Conservation (phyloP, 2,113 vertebrate species). For the Cynocephalus volans region DNA sequence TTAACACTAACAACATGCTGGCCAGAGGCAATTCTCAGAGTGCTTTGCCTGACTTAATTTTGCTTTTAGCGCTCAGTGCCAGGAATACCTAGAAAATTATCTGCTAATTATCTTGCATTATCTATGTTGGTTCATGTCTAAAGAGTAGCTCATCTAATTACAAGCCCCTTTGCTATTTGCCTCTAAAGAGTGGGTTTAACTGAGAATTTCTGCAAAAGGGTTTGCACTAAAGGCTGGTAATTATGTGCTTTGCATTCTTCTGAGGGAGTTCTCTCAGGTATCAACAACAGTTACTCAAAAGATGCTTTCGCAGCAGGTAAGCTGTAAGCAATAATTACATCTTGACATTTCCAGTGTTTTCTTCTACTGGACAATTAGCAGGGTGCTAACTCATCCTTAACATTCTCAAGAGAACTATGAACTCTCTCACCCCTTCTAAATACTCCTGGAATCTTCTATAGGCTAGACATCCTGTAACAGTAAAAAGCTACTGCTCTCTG, state of each 20-base stretch:
- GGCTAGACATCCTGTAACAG: rapidly evolving
- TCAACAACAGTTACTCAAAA: slow-evolving; percentile 78
- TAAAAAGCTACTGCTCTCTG: neutral
- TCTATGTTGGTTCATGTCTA: slow-evolving; percentile 94
- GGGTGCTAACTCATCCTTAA: neutral
- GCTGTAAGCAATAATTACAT: slow-evolving; percentile 71
- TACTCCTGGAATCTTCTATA: neutral
- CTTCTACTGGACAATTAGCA: slow-evolving; percentile 73
- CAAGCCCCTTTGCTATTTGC: slow-evolving; percentile 89
- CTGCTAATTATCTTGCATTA: slow-evolving; percentile 94
- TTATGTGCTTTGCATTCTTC: slow-evolving; percentile 94
- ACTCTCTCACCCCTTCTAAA: neutral
- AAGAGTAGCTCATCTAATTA: slow-evolving; percentile 93
- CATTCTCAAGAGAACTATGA: neutral
- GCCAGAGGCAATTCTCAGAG: slow-evolving; percentile 88
- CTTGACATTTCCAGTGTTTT: slow-evolving; percentile 38
- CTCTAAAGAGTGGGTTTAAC: slow-evolving; percentile 89
- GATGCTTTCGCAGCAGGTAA: slow-evolving; percentile 78
- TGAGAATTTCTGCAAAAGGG: slow-evolving; percentile 92
- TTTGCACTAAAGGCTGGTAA: slow-evolving; percentile 94
- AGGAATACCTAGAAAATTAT: slow-evolving; percentile 94
- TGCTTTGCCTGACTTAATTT: slow-evolving; percentile 89
- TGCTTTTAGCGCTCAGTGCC: slow-evolving; percentile 89
- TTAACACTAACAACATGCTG: slow-evolving; percentile 86
- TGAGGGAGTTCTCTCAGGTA: slow-evolving; percentile 83